Evolutionary conservation across 2,113 vertebrate genomes (phyloP).

Genomic region (Scopus umbretta): DNA sequence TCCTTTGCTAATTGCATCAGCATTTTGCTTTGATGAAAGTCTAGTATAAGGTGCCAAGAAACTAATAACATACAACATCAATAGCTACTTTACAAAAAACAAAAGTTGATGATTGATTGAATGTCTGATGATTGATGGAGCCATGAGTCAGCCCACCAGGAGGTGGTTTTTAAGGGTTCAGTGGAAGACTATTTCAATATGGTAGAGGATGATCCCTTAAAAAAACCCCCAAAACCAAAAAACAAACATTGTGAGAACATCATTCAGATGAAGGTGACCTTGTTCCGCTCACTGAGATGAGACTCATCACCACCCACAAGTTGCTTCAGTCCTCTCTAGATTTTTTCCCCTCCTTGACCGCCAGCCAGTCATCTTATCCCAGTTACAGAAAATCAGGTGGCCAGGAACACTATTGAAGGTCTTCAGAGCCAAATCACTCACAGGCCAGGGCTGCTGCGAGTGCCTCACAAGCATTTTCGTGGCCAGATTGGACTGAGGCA

Average conservation of each 20-base stretch:
- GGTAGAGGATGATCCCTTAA: background rate
- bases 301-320: background rate
- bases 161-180: background rate
- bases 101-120: background rate
- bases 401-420: background rate
- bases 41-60: conserved; percentile 17
- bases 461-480: background rate
- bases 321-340: background rate
- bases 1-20: conserved; percentile 62
- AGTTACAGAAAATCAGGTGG: background rate
- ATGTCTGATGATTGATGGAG: background rate
- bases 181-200: background rate
- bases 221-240: background rate
- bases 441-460: background rate
- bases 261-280: conserved; percentile 10
- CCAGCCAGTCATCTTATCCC: background rate
- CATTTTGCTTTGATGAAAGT: conserved; percentile 39
- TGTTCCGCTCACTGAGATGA: background rate
- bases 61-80: conserved; percentile 3
- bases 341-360: background rate
- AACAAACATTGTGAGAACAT: background rate
- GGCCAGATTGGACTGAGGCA: background rate
- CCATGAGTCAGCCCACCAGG: background rate
- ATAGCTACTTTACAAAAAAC: background rate
- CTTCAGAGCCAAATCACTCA: background rate